Evolutionary conservation across 2,888 invertebrate species (phyloP), one percentile per base, ranked within the genome.

Genomic region (Drosophila pullipes): DNA sequence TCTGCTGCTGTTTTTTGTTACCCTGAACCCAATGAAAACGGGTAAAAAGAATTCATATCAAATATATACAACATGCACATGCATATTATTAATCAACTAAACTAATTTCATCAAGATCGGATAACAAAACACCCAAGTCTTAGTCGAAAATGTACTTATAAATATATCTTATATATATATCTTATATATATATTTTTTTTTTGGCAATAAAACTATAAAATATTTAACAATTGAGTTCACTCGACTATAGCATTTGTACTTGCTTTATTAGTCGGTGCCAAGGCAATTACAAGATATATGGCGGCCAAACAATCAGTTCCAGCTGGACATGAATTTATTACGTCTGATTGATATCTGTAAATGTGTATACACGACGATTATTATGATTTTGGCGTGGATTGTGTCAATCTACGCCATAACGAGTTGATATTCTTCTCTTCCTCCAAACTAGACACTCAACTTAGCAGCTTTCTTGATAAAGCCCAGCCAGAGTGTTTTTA

Each of bases 311-410:
- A 61, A 33, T 39, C 41, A 50, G 39, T 7, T 57, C 22, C 74
- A 77, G 70, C 74, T 77, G 69, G 62, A 60, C 69, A 61, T 9
- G 53, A 74, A 70, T 78, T 60, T 70, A 59, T 53, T 41, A 16
- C 11, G 4, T 25, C 22, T 44, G 30, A 35, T 50, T 41, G 1
- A 47, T 9, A 16, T 47, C 25, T 25, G 25, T 22, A 13, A 44
- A 4, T 9, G 16, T 9, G 16, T 35, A 69, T 44, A 31, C 6
- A 16, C 16, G 10, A 28, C 6, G 16, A n/a, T 7, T 11, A 4
- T 41, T 22, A 6, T 58, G 31, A 31, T 31, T 16, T 18, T 25
- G 18, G 3, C 25, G 22, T 25, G 11, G 31, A 16, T 22, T 35
- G 16, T n/a, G 18, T 18, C 13, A 25, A 55, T 4, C 37, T 3